A percentile compares a stretch with the other conserved stretches of the same genome.
Conservation (phyloP, 2,888 invertebrate species). For the Lithophane leautieri region DNA sequence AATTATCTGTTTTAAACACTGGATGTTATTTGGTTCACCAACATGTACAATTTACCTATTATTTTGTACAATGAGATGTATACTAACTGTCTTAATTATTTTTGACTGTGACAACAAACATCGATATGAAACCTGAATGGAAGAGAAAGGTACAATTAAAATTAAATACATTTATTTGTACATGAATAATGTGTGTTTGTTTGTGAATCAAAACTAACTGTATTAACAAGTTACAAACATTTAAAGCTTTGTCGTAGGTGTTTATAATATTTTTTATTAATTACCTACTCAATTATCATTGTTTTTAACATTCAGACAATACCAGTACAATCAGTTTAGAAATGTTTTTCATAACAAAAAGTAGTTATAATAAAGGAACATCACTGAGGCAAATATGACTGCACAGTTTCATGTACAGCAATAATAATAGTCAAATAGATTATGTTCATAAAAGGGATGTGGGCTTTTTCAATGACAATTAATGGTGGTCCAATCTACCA, state of each 20-base stretch:
- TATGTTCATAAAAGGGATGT: slow-evolving; percentile 2
- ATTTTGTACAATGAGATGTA: slow-evolving; percentile 7
- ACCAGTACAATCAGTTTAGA: slow-evolving; percentile 1
- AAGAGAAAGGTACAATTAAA: slow-evolving; percentile 84
- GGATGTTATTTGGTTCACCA: not conserved
- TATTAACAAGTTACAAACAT: slow-evolving; percentile 7
- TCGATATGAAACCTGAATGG: slow-evolving; percentile 88
- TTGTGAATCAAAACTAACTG: slow-evolving; percentile 28
- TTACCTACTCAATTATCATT: slow-evolving; percentile 28
- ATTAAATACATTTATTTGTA: slow-evolving; percentile 17
- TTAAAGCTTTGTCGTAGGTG: not conserved
- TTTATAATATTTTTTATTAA: slow-evolving; percentile 11
- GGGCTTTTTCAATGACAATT: not conserved
- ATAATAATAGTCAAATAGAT: not conserved
- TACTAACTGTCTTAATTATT: slow-evolving; percentile 71
- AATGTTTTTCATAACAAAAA: slow-evolving; percentile 6
- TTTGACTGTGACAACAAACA: slow-evolving; percentile 86
- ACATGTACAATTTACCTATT: not conserved
- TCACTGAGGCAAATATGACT: not conserved
- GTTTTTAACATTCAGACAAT: slow-evolving; percentile 31
- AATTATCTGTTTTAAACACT: not conserved
- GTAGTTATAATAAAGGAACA: no score
- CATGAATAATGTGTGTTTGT: slow-evolving; percentile 28
- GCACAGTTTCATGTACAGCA: not conserved
- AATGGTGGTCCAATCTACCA: not conserved